Base-by-base conservation (phyloP, 2,888 invertebrate genomes). In the Leucophora obtusa region DNA sequence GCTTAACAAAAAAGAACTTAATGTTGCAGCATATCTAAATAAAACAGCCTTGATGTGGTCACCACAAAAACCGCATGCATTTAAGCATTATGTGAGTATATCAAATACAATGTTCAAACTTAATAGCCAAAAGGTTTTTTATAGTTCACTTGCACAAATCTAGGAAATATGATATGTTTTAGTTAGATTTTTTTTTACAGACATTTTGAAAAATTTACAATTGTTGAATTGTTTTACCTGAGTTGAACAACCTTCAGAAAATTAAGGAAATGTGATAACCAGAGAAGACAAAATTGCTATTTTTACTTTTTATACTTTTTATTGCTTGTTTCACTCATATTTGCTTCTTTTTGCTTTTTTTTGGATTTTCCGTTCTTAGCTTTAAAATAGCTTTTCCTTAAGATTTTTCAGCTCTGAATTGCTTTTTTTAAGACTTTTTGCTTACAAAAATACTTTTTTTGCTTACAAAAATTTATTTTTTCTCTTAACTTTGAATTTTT, bases 1-100 rank as follows among this genome's bases (percentile, higher is more conserved):
- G 59, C 51, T n/a, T 47, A 47, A 47, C 14, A 14, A 58, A 69
- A 62, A 51, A 58, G 63, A 76, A 70, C 70, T 70, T 56, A 62
- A 53, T 53, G 15, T 43, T 68, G n/a, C 15, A 59, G 18, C 59
- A 35, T 38, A n/a, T 77, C 4, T 2, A 59, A 47, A 69, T 11
- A 18, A 1, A 65, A 73, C 80, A 81, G 73, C 80, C 80, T 81
- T 81, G 76, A 76, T 47, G 76, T 73, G 72, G 69, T 76, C 77
- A 62, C 50, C 38, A 63, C 58, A 59, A 58, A 72, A 54, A 59
- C 15, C 58, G 17, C n/a, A 62, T 68, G 51, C 56, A 71, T 69
- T 24, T 50, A 65, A 65, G 38, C 58, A 14, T 28, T 28, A 28
- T 58, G n/a, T 33, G 17, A 28, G 28, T 7, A 28, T 21, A 69